A percentile compares a stretch with the other conserved stretches of the same genome.
phyloP scores from a whole-genome alignment of 2,113 vertebrate species.

The Urocynchramus pylzowi region DNA sequence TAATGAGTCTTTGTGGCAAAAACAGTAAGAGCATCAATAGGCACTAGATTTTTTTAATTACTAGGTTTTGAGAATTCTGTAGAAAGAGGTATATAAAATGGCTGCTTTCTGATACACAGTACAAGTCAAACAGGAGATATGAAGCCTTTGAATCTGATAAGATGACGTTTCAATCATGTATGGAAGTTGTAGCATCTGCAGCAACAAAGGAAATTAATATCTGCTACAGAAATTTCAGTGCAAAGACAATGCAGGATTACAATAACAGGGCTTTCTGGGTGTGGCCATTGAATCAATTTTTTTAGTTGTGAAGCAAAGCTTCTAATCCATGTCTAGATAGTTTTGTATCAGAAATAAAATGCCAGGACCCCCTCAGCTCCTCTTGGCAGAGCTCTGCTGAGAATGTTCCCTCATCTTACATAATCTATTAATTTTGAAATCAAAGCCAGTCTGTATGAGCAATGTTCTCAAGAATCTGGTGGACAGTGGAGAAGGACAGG shows the following conservation, averaged over 20 bases:
- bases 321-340: background rate
- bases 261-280: background rate
- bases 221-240: background rate
- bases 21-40: background rate
- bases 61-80: background rate
- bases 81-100: background rate
- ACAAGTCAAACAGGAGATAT: background rate
- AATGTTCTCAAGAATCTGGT: background rate
- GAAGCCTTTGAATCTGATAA: background rate
- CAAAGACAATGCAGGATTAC: background rate
- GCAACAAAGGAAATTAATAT: background rate
- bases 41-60: background rate
- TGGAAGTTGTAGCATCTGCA: background rate
- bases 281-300: background rate
- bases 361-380: background rate
- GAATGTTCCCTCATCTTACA: accelerated
- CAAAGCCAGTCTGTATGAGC: background rate
- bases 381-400: background rate
- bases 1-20: background rate
- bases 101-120: background rate
- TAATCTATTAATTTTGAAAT: background rate
- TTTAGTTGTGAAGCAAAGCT: background rate
- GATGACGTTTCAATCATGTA: background rate
- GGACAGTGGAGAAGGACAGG: background rate
- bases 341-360: background rate